Conservation (phyloP, 2,113 vertebrate genomes). For the Chrysochloris asiatica region DNA sequence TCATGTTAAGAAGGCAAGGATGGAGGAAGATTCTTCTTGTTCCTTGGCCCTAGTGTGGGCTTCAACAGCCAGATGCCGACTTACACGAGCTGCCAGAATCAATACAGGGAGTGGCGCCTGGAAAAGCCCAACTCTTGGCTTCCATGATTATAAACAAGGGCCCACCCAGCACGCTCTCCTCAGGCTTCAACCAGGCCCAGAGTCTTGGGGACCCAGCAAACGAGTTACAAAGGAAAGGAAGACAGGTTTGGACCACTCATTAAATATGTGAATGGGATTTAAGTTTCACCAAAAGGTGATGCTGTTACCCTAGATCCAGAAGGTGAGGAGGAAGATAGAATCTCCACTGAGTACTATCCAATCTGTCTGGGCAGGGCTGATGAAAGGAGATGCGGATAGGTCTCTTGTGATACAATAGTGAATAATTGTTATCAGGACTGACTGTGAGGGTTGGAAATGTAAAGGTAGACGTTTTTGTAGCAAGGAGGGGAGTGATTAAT, state of each 20-base stretch:
- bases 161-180: neutral
- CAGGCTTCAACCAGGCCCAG: neutral
- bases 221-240: slow-evolving; percentile 1
- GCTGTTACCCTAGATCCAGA: no score
- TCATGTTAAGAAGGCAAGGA: slow-evolving; percentile 3
- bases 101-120: slow-evolving; percentile 16
- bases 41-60: neutral
- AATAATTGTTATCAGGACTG: no score
- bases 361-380: no score
- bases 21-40: neutral
- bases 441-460: no score
- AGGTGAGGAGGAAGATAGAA: no score
- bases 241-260: neutral
- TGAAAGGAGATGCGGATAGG: no score
- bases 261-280: neutral
- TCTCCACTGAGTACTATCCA: no score
- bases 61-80: slow-evolving; percentile 17
- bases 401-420: no score
- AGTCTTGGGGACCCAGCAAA: neutral
- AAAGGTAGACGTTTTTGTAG: no score
- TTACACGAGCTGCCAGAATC: slow-evolving; percentile 24
- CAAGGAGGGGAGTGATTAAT: no score
- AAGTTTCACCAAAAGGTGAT: slow-evolving; percentile 7
- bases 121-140: neutral
- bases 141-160: neutral